Evolutionary conservation across 1,140 invertebrate genomes (phyloP), one percentile per base, ranked within the genome.

Genomic region (Glomeris maerens): DNA sequence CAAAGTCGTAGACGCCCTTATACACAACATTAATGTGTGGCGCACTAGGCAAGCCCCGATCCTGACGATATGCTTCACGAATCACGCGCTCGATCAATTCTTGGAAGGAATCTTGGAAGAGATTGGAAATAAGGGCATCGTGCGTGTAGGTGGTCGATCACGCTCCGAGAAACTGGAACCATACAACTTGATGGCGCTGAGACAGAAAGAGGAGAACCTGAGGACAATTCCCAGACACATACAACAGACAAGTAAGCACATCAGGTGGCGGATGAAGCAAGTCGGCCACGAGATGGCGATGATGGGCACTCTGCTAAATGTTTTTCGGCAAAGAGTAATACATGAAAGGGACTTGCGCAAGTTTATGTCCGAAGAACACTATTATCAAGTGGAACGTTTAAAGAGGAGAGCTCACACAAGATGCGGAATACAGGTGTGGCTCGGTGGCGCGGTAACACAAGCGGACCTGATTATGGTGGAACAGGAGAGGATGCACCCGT

Each of bases 81-180:
- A 73, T 52, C 71, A 73, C 56, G 72, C 72, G 3, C 54, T 73
- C 3, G 71, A 73, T 57, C 70, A 73, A 57, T 73, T 74, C 56
- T 52, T 73, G 23, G 70, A 72, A 57, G 69, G 66, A 3, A 67
- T 69, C 36, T 27, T 36, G 14, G 40, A 28, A 23, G 52, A 52
- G 40, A 40, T 45, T 13, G 17, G 22, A 13, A 7, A 41, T 22
- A 42, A 4, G 25, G 40, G 20, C 17, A 27, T 54, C 4, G 53
- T 54, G 20, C 28, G 53, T 2, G 50, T 54, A 29, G 53, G 53
- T 25, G 50, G 53, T 7, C 26, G 27, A 36, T 47, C 44, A 13
- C 46, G 17, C 13, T 41, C 5, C 17, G 10, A 17, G 7, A 3
- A 3, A 3, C 31, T 49, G 3, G 36, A 3, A 4, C 3, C 3